Evolutionary conservation across 2,113 vertebrate genomes (phyloP), one percentile per base, ranked within the genome.

Genomic region (Tragelaphus buxtoni): DNA sequence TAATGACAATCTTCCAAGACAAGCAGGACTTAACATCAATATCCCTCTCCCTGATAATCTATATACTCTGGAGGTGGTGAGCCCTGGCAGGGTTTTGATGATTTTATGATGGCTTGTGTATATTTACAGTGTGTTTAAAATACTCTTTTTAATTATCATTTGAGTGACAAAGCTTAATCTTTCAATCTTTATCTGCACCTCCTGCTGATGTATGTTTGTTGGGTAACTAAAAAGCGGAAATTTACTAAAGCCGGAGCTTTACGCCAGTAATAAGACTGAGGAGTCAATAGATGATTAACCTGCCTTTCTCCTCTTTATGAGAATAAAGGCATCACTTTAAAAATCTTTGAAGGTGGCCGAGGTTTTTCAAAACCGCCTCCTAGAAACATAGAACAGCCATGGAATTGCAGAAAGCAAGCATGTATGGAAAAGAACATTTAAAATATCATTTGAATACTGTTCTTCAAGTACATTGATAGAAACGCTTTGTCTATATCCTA

Each of bases 121-220:
- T 98, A 97, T 98, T 98, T 98, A 98, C 97, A 97, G 96, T 98
- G 98, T 97, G 96, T 98, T 98, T 98, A 98, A 98, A 98, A 93
- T 93, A 96, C 97, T 98, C 97, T 97, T 97, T 98, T 98, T 97
- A 97, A 98, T 98, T 98, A 97, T 96, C 97, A 91, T 98, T 97
- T 97, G 98, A 98, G 98, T 97, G 97, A 97, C 98, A 98, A 96
- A 96, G 97, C 97, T 98, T 98, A 97, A 97, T 97, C 98, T 98
- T 97, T 96, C 28, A 45, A 98, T 98, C 98, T 96, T 96, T 97
- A 96, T 86, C 97, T 93, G 90, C 85, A 89, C 95, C 95, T 97
- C 95, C 96, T 96, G 97, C 96, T 96, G 97, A 95, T 88, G 88
- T 88, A 51, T 97, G 82, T 98, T 97, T 97, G 97, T 95, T 95